phyloP scores from a whole-genome alignment of 2,888 invertebrate genomes.

The Chromoteleia sp. region DNA sequence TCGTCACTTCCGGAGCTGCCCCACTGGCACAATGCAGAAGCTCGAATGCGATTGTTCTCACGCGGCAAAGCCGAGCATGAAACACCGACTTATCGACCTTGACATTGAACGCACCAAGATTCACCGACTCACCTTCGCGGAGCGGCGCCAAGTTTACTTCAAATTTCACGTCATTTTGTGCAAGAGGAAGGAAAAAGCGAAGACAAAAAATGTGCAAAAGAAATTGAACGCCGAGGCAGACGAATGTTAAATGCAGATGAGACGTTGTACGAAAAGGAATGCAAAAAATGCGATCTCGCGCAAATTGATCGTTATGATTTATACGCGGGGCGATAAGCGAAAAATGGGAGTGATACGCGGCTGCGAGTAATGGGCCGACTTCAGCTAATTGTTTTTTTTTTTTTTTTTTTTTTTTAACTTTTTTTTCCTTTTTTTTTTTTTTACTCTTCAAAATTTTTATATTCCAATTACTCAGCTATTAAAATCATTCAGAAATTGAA shows the following conservation, averaged over 20 bases:
- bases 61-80: constrained; percentile 58
- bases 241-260: constrained; percentile 3
- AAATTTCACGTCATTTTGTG: background rate
- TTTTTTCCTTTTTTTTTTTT: too few relatives aligned
- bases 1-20: constrained; percentile 64
- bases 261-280: background rate
- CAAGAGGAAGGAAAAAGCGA: too few relatives aligned
- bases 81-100: constrained; percentile 63
- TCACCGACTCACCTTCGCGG: constrained; percentile 35
- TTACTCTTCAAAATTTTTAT: too few relatives aligned
- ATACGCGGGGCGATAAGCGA: constrained; percentile 13
- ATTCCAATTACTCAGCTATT: too few relatives aligned
- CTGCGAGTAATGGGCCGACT: constrained; percentile 20
- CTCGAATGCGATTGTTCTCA: constrained; percentile 60
- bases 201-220: too few relatives aligned
- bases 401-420: too few relatives aligned
- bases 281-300: background rate
- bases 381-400: constrained; percentile 9
- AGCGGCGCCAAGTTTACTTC: constrained; percentile 3
- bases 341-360: constrained; percentile 9
- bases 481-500: too few relatives aligned
- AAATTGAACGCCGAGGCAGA: background rate
- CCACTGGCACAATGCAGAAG: constrained; percentile 60
- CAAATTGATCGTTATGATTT: constrained; percentile 23
- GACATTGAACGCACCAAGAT: constrained; percentile 60